phyloP scores from a whole-genome alignment of 2,113 vertebrate genomes.

The Excalfactoria chinensis region DNA sequence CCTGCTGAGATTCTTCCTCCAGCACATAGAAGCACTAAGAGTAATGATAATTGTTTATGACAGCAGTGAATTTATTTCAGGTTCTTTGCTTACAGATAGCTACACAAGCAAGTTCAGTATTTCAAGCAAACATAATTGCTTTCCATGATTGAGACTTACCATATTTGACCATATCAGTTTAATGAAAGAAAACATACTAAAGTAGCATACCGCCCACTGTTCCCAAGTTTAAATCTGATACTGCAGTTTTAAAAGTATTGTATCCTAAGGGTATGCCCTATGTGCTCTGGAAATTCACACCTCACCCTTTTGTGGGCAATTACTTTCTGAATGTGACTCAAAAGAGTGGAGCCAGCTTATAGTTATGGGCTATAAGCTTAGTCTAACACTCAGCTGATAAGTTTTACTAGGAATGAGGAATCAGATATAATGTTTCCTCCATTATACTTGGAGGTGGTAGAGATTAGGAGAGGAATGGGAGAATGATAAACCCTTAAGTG shows the following conservation, averaged over 20 bases:
- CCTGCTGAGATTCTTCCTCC: background rate
- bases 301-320: background rate
- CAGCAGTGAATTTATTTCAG: background rate
- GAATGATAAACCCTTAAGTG: background rate
- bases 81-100: background rate
- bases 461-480: background rate
- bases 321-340: background rate
- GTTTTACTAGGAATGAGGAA: background rate
- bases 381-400: background rate
- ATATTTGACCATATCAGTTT: background rate
- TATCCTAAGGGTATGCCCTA: background rate
- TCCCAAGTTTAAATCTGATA: background rate
- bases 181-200: background rate
- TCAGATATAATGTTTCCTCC: background rate
- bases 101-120: background rate
- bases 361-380: background rate
- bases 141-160: background rate
- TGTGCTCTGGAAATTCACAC: background rate
- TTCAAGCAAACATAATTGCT: background rate
- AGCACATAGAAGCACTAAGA: background rate
- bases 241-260: background rate
- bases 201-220: background rate
- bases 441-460: background rate
- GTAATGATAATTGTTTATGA: background rate
- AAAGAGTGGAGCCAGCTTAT: background rate